Base-by-base conservation (phyloP, 2,888 invertebrate species). In the Drosophila nigricruria region DNA sequence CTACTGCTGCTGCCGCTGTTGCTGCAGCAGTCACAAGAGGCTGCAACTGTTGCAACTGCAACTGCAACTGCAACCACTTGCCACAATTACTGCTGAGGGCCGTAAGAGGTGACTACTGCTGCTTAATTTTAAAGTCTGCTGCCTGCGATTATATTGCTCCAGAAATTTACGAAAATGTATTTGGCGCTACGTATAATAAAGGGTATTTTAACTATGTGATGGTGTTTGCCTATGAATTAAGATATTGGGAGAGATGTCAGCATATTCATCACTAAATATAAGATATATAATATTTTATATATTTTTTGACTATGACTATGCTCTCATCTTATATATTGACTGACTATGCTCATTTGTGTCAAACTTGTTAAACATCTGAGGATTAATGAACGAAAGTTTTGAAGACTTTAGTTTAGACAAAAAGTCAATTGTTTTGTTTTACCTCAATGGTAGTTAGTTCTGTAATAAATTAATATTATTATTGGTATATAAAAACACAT, bases 101-200 rank as follows among this genome's bases (percentile, higher is more conserved):
- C 66, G 49, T 42, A 27, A 42, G 57, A 25, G 30, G 30, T 27
- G 58, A 47, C 50, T 54, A 40, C 88, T 73, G 79, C 80, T 78
- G 85, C 82, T 89, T 84, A 89, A 88, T 88, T 89, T 89, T 74
- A 66, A 70, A 73, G 61, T 70, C 80, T 79, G 73, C 77, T 84
- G 70, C 78, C 70, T 65, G 79, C 81, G 91, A 91, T 90, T 90
- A 90, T 90, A 90, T 90, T 90, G 90, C 90, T 91, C 90, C 72
- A 90, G 89, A 90, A 90, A 81, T 89, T 79, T 90, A 86, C 81
- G 77, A 91, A 89, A 87, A 81, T 83, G 66, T 65, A 77, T 53
- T 75, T 58, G 50, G 25, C 40, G n/a, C 32, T 14, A 14, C 12
- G n/a, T 20, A 1, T 12, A 14, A 18, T 6, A 0, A 10, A 10